A percentile compares a stretch with the other conserved stretches of the same genome.
Conservation (phyloP, 2,113 vertebrate species). For the Ibidorhyncha struthersii region DNA sequence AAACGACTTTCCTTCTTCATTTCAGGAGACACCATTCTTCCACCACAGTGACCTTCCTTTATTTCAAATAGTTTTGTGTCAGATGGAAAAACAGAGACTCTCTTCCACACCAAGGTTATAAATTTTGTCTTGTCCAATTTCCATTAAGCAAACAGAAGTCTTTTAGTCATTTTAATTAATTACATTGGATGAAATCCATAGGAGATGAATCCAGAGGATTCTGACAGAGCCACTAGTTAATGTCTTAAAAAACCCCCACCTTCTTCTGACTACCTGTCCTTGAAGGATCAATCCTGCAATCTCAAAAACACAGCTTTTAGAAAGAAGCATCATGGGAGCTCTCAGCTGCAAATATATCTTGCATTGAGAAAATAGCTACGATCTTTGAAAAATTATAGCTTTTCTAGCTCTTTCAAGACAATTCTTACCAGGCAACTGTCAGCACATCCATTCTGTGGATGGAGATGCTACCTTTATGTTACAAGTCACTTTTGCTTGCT, state of each 20-base stretch:
- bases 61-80: neutral
- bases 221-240: neutral
- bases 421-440: neutral
- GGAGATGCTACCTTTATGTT: neutral
- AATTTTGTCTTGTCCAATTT: neutral
- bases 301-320: neutral
- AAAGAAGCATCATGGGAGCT: neutral
- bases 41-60: neutral
- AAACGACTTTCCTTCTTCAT: neutral
- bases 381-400: neutral
- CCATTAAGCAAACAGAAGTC: neutral
- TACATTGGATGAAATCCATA: neutral
- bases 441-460: neutral
- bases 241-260: fast-evolving
- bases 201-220: neutral
- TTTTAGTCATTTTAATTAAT: constrained; percentile 11
- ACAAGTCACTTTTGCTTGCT: neutral
- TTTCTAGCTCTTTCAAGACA: neutral
- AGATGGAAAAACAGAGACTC: neutral
- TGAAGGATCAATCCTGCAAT: neutral
- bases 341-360: neutral
- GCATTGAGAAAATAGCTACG: neutral
- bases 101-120: neutral
- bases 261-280: neutral
- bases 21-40: neutral